A percentile compares a stretch with the other conserved stretches of the same genome.
Conservation (phyloP, 1,140 invertebrate species). For the Drosophila subpulchrella region DNA sequence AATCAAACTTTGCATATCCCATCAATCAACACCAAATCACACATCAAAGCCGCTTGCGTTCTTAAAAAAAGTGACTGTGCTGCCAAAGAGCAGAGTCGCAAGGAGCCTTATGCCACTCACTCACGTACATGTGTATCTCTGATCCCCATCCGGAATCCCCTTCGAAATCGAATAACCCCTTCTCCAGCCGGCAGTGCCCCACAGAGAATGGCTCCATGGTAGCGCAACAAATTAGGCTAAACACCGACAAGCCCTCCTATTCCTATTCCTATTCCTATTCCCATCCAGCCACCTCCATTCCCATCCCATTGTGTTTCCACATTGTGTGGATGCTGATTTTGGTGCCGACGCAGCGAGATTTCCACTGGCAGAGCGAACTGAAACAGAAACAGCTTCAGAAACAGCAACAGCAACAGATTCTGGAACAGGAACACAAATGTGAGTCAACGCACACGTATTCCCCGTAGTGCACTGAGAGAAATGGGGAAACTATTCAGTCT, state of each 20-base stretch:
- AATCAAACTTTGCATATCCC: conserved; percentile 76
- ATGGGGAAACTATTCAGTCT: not conserved
- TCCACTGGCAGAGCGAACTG: conserved; percentile 6
- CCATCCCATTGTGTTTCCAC: not conserved
- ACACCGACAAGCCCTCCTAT: conserved; percentile 29
- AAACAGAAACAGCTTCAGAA: conserved; percentile 1
- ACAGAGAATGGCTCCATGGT: conserved; percentile 15
- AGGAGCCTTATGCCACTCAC: conserved; percentile 7
- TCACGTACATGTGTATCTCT: not conserved
- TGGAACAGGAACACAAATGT: conserved; percentile 28
- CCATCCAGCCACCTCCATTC: not conserved
- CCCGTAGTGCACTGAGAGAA: conserved; percentile 27
- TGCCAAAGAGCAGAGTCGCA: conserved; percentile 9
- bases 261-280: not conserved
- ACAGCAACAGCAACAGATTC: conserved; percentile 17
- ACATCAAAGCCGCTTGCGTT: conserved; percentile 65
- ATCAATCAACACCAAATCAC: conserved; percentile 64
- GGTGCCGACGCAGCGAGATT: conserved; percentile 14
- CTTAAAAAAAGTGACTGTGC: conserved; percentile 51
- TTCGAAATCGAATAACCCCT: too few relatives aligned
- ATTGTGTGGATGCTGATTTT: conserved; percentile 10
- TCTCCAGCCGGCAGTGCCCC: not conserved
- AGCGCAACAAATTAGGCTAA: conserved; percentile 72
- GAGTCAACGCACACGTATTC: conserved; percentile 31
- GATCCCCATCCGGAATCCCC: not conserved